Evolutionary conservation across 1,140 invertebrate genomes (phyloP), one percentile per base, ranked within the genome.

Genomic region (Thaumetopoea pityocampa): DNA sequence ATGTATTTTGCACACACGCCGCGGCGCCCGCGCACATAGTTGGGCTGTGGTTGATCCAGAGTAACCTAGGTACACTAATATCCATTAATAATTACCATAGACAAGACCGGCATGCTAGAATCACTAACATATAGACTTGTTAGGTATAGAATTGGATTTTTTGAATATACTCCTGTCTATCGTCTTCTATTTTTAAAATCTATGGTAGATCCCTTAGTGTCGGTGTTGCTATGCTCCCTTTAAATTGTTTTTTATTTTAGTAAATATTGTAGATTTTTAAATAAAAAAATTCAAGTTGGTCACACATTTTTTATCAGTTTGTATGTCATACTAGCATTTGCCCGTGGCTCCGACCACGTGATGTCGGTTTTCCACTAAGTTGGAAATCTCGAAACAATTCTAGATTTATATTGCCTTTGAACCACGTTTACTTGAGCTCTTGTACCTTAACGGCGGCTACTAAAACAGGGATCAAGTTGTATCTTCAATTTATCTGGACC

Each of bases 41-140:
- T 70, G 72, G 70, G 71, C 69, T 76, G 76, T 79, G 67, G 68
- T 73, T 66, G 60, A 60, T 33, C 52, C 45, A 51, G 33, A 52
- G 66, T 74, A 50, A 65, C 53, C 48, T 74, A 71, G 50, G 57
- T 59, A 66, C 52, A 78, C 64, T 66, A 59, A 69, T 58, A 60
- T 15, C 37, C 35, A 26, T 40, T 45, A 33, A 48, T 43, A 60
- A 36, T 45, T 45, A 43, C 43, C 44, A 59, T 61, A 63, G 54
- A 61, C 41, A 59, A 66, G 53, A 67, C 55, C 58, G 63, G 74
- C 74, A 79, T 79, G 74, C 74, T 79, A 79, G 74, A 62, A 26
- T 76, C 63, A 79, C 71, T 79, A 73, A 76, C 70, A 67, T 55
- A 40, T 66, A 72, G 55, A 62, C 42, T 55, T 37, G 55, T 57